A percentile compares a stretch with the other conserved stretches of the same genome.
These are phyloP conservation scores for Rhabdornis inornatus DNA, from an alignment of 2,113 vertebrate species.

Conservation along the genomic window DNA sequence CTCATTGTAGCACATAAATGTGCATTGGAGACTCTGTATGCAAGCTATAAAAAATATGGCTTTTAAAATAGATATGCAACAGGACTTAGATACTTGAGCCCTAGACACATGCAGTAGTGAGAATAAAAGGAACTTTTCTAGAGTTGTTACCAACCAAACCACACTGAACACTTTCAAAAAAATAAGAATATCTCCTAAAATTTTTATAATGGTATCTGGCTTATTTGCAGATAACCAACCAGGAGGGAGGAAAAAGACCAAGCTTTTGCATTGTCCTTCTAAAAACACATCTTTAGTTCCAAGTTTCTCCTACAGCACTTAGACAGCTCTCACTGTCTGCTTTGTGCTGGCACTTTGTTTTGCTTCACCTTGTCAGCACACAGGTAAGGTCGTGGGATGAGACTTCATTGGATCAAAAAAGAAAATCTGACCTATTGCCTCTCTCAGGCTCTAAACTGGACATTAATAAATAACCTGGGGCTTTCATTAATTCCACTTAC, in stretches of 20 bases:
- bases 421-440: not conserved
- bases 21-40: constrained; percentile 36
- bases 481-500: not conserved
- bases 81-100: not conserved
- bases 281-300: not conserved
- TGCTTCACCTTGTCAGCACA: not conserved
- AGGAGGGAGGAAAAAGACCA: not conserved
- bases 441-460: not conserved
- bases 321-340: not conserved
- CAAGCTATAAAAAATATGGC: constrained; percentile 25
- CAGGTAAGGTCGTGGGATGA: not conserved
- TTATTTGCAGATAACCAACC: not conserved
- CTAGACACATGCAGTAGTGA: not conserved
- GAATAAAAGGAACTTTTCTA: not conserved
- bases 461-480: not conserved
- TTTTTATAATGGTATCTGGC: not conserved
- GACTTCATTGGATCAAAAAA: not conserved
- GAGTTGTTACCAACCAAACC: not conserved
- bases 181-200: not conserved
- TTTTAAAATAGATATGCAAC: constrained; percentile 26
- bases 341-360: not conserved
- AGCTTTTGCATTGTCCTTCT: not conserved
- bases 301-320: not conserved
- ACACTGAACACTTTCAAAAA: not conserved
- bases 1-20: constrained; percentile 56